phyloP scores from a whole-genome alignment of 1,140 invertebrate species.

The Apis mellifera region DNA sequence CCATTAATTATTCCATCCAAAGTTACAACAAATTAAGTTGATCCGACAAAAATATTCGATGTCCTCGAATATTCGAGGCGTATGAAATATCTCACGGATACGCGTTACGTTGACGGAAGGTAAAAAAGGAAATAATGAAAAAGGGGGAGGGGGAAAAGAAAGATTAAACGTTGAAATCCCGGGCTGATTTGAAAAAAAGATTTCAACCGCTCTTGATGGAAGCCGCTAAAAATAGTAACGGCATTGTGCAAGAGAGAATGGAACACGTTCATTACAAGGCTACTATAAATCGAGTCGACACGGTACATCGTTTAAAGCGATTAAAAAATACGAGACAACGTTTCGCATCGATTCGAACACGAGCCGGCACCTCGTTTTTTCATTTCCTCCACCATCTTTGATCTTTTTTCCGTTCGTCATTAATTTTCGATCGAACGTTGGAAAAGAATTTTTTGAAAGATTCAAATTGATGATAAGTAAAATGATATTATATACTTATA shows the following conservation, averaged over 20 bases:
- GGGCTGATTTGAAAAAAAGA: slow-evolving; percentile 15
- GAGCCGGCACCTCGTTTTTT: not conserved
- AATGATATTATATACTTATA: too few species aligned
- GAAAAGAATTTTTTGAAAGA: too few species aligned
- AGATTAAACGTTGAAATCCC: slow-evolving; percentile 20
- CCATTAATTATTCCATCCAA: too few species aligned
- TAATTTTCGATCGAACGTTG: too few species aligned
- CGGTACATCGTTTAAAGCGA: slow-evolving; percentile 6
- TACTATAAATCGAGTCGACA: not conserved
- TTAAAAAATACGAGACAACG: not conserved
- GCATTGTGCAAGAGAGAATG: slow-evolving; percentile 17
- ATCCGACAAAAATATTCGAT: not conserved
- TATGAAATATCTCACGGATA: not conserved
- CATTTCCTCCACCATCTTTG: not conserved
- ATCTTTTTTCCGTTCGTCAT: not conserved
- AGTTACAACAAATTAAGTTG: slow-evolving; percentile 3
- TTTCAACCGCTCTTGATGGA: slow-evolving; percentile 10
- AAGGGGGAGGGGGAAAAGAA: not conserved
- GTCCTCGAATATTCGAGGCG: not conserved
- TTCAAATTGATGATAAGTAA: too few species aligned
- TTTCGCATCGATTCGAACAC: not conserved
- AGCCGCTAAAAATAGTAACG: slow-evolving; percentile 25
- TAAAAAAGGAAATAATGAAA: not conserved
- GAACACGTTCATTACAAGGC: slow-evolving; percentile 20
- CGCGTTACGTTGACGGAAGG: too few species aligned